Evolutionary conservation across 1,140 invertebrate species (phyloP), one percentile per base, ranked within the genome.

Genomic region (Euwallacea similis): DNA sequence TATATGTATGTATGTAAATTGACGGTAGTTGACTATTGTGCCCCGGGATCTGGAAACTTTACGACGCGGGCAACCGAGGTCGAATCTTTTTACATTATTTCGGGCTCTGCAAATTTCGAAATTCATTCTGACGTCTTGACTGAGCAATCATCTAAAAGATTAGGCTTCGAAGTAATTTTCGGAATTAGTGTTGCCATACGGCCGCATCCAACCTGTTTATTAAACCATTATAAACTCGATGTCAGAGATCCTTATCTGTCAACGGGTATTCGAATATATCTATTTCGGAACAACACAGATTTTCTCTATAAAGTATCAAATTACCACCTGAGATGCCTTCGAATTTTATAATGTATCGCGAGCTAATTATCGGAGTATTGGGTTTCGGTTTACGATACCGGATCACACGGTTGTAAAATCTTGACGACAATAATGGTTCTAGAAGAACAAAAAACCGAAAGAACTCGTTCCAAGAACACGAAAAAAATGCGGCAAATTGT

Each of bases 141-240:
- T 65, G 63, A 65, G 41, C 63, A 65, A 65, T 65, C 42, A 63
- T 63, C 61, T 47, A n/a, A 63, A 63, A 63, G 63, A 65, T 53
- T 65, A 65, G 15, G 41, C 50, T 65, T 65, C 16, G n/a, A 11
- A n/a, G 47, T 54, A 54, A 65, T 63, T 63, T 63, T 63, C 7
- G 13, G 41, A 65, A 65, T 65, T 65, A 65, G 61, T 47, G 43
- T 63, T 63, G 43, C 61, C 61, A 63, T 42, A 42, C 61, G 61
- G 47, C 41, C 63, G 15, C 63, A 41, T 65, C 50, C 43, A 47
- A 65, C 63, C 63, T 54, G 63, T 65, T 65, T 65, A 65, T 65
- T 65, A 65, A 65, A 65, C 63, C 63, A 65, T 65, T 65, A 65
- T 65, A 65, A 44, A 62, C 43, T n/a, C 15, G 60, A 62, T 62